Evolutionary conservation across 2,888 invertebrate species (phyloP), one percentile per base, ranked within the genome.

Genomic region (Sarcophaga variegata): DNA sequence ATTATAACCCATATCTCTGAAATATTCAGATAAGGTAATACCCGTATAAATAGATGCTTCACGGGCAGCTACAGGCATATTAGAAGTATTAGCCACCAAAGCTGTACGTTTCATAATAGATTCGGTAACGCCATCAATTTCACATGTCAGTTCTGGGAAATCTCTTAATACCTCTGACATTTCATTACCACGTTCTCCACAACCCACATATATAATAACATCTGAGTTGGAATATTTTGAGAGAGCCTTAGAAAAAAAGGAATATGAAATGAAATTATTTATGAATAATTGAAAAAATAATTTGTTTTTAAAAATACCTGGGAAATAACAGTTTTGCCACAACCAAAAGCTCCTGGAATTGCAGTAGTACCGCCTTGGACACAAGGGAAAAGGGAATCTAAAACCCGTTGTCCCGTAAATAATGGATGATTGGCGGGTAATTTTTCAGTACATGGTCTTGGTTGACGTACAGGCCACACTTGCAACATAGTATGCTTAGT

Each of bases 1-100:
- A 94, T 99, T 98, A 95, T 98, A 98, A 92, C 99, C 99, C 99
- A 99, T 99, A 94, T 97, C 97, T 90, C 97, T 96, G 96, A 99
- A 99, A 94, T 99, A 99, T 94, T 99, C 99, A 17, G 99, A 98
- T n/a, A 99, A 95, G 0, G 99, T 99, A 94, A 99, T 99, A 95
- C 98, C 98, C 83, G 99, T 99, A 94, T 99, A 99, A 94, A 99
- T 99, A 93, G 99, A 99, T 85, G 99, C 99, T 94, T 99, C 99
- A 93, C 99, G 96, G 93, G 99, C 99, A 90, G 99, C 99, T 85
- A 99, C 99, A 91, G 99, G 99, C 99, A 99, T 99, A 97, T 99
- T 99, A 88, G 99, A 99, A n/a, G 99, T 99, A 94, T 99, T 99
- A 91, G 99, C 99, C 20, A 99, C 99, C 84, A 99, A 95, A 63